phyloP scores from a whole-genome alignment of 2,113 vertebrate genomes.

The Crotalus horridus region DNA sequence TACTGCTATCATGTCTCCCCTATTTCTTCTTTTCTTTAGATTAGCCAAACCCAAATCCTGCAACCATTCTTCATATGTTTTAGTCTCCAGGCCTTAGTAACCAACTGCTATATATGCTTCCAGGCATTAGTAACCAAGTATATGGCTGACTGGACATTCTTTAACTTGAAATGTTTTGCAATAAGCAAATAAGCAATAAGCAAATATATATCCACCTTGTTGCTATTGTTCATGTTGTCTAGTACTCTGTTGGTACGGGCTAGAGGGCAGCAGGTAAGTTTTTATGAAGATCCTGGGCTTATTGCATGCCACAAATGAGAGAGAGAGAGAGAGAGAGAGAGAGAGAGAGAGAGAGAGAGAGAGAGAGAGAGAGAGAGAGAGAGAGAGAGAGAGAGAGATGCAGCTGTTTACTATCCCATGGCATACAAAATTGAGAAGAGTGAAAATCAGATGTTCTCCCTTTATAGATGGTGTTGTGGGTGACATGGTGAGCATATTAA shows the following conservation, averaged over 20 bases:
- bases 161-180: not conserved
- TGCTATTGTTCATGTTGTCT: not conserved
- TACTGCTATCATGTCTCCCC: no score
- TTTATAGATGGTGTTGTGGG: not conserved
- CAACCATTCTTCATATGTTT: no score
- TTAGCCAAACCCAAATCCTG: no score
- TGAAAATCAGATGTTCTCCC: not conserved
- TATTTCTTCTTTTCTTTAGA: no score
- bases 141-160: not conserved
- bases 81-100: no score
- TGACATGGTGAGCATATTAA: not conserved
- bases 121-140: not conserved
- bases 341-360: no score
- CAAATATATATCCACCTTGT: not conserved
- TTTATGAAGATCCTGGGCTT: not conserved
- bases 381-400: no score
- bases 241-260: not conserved
- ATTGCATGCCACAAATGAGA: not conserved
- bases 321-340: no score
- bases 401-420: not conserved
- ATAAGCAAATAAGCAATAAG: not conserved
- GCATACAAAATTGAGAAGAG: not conserved
- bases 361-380: no score
- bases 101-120: no score
- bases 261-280: not conserved